Percentiles rank a stretch among this genome's conserved stretches.
These are phyloP conservation scores for Choloepus didactylus DNA, from an alignment of 2,797 vertebrate genomes.

Conservation along the genomic window DNA sequence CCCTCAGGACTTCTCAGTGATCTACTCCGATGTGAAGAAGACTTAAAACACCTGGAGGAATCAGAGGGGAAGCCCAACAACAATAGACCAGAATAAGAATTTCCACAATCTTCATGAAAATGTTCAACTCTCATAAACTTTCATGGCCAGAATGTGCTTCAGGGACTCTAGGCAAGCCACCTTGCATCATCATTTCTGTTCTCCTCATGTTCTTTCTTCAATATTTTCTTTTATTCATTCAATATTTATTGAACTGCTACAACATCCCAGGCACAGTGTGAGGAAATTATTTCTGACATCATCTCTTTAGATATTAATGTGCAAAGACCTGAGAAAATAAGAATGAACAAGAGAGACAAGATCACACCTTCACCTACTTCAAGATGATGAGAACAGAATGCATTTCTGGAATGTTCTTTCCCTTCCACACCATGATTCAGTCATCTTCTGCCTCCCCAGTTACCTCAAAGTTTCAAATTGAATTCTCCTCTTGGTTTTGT, in stretches of 20 bases:
- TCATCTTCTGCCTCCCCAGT: not conserved
- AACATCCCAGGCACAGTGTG: not conserved
- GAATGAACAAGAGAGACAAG: not conserved
- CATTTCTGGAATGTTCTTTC: not conserved
- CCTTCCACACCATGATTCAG: not conserved
- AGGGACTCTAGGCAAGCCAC: not conserved
- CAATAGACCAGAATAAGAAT: not conserved
- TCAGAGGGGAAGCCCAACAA: not conserved
- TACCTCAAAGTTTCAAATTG: not conserved
- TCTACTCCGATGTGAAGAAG: constrained; percentile 16
- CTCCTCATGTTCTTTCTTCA: not conserved
- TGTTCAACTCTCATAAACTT: not conserved
- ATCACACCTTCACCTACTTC: not conserved
- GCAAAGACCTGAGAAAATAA: not conserved
- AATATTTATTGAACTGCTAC: not conserved
- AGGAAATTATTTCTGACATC: not conserved
- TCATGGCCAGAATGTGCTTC: not conserved
- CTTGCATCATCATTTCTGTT: not conserved
- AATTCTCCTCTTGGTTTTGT: not conserved
- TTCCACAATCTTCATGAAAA: not conserved
- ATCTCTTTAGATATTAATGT: not conserved
- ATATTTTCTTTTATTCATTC: not conserved
- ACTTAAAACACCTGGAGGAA: not conserved
- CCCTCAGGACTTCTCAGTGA: not conserved
- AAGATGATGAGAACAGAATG: not conserved